Evolutionary conservation across 2,888 invertebrate species (phyloP).

Genomic region (Ganaspis brasiliensis): DNA sequence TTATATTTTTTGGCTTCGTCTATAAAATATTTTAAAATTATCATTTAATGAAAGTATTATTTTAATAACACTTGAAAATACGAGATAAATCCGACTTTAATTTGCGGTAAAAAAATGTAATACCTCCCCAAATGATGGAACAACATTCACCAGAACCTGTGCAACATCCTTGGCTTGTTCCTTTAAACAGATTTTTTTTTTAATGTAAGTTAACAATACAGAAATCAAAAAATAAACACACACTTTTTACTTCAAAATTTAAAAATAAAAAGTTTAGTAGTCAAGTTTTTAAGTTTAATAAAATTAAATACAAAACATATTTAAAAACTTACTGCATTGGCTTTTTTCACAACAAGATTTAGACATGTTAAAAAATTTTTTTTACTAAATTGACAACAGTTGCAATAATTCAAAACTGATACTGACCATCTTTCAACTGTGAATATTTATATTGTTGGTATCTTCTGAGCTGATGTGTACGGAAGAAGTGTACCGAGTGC

Average conservation of each 20-base stretch:
- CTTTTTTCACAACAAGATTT: constrained; percentile 5
- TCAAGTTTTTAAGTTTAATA: no score
- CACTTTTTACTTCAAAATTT: no score
- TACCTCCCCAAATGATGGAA: constrained; percentile 2
- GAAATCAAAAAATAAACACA: no score
- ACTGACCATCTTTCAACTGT: background rate
- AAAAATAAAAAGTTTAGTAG: no score
- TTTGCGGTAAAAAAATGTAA: background rate
- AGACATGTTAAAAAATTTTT: background rate
- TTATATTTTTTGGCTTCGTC: background rate
- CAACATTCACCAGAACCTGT: constrained; percentile 2
- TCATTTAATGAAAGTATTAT: no score
- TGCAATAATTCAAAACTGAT: background rate
- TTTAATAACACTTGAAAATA: background rate
- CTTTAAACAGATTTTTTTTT: background rate
- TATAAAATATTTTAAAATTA: background rate
- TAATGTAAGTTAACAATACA: background rate
- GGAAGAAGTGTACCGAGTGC: background rate
- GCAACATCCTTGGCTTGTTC: background rate
- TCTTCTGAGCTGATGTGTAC: background rate
- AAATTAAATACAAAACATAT: background rate
- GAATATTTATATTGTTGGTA: background rate
- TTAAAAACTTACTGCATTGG: background rate
- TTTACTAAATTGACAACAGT: background rate
- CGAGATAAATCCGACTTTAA: background rate